Percentiles rank a stretch among this genome's conserved stretches.
phyloP scores from a whole-genome alignment of 1,140 invertebrate species.

The Pachypeltis micranthus region DNA sequence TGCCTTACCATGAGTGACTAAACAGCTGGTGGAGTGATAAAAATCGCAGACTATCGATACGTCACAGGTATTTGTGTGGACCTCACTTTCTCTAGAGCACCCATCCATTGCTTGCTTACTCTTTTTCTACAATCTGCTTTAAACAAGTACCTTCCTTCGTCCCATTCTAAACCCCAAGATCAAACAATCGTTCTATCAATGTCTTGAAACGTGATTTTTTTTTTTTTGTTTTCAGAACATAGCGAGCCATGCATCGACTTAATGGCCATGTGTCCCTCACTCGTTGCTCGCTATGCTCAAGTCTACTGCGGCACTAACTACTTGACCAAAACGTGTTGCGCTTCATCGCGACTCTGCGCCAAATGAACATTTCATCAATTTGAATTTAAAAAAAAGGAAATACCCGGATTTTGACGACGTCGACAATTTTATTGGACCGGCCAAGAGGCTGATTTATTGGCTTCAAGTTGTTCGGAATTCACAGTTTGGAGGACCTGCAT shows the following conservation, averaged over 20 bases:
- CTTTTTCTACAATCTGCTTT: no score
- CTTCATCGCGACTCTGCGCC: constrained; percentile 6
- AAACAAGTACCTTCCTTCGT: no score
- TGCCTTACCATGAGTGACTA: no score
- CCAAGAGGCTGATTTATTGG: no score
- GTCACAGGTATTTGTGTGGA: background rate
- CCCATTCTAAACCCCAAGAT: background rate
- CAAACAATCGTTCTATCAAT: background rate
- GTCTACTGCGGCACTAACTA: constrained; percentile 25
- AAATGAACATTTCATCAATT: no score
- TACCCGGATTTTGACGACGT: no score
- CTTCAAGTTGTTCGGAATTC: no score
- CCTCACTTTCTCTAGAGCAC: background rate
- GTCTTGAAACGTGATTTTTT: background rate
- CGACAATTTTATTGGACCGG: no score
- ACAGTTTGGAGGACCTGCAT: no score
- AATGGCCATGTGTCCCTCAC: constrained; percentile 21
- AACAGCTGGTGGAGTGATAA: background rate
- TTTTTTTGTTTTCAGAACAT: background rate
- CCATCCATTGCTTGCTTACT: no score
- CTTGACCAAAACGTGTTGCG: constrained; percentile 25
- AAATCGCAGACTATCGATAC: background rate
- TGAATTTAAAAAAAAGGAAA: no score
- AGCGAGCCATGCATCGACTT: constrained; percentile 1
- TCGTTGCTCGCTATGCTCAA: constrained; percentile 20